phyloP scores from a whole-genome alignment of 1,140 invertebrate species.

The Pseudomyrmex pallidus region DNA sequence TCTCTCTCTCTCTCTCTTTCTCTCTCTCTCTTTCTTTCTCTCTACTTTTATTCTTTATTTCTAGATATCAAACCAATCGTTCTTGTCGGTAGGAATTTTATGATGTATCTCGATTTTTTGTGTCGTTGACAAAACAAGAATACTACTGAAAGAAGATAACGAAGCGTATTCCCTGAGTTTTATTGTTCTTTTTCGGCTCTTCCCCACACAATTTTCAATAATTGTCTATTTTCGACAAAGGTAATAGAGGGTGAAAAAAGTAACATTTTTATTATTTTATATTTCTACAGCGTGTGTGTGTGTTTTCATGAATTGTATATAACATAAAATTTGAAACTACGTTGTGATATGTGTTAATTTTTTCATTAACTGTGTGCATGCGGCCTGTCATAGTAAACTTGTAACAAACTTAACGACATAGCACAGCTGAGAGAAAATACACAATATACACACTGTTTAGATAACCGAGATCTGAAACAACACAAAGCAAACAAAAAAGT shows the following conservation, averaged over 20 bases:
- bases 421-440: background rate
- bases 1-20: background rate
- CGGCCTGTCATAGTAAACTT: background rate
- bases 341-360: background rate
- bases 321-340: background rate
- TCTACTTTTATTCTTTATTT: slow-evolving; percentile 39
- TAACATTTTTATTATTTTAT: background rate
- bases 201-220: background rate
- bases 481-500: too few relatives aligned
- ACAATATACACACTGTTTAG: slow-evolving; percentile 12
- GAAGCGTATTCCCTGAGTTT: slow-evolving; percentile 3
- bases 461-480: slow-evolving; percentile 31
- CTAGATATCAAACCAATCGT: slow-evolving; percentile 50
- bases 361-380: background rate
- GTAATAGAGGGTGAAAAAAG: background rate
- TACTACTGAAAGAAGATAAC: slow-evolving; percentile 24
- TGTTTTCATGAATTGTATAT: too few relatives aligned
- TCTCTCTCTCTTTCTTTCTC: background rate
- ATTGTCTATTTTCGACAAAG: slow-evolving; percentile 43
- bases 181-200: slow-evolving; percentile 17
- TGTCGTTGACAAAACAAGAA: slow-evolving; percentile 37
- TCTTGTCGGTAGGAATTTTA: slow-evolving; percentile 43
- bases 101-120: slow-evolving; percentile 3
- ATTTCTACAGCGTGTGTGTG: too few relatives aligned
- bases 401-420: background rate